A percentile compares a stretch with the other conserved stretches of the same genome.
These are phyloP conservation scores for Tragelaphus scriptus DNA, from an alignment of 2,113 vertebrate species.

Conservation along the genomic window DNA sequence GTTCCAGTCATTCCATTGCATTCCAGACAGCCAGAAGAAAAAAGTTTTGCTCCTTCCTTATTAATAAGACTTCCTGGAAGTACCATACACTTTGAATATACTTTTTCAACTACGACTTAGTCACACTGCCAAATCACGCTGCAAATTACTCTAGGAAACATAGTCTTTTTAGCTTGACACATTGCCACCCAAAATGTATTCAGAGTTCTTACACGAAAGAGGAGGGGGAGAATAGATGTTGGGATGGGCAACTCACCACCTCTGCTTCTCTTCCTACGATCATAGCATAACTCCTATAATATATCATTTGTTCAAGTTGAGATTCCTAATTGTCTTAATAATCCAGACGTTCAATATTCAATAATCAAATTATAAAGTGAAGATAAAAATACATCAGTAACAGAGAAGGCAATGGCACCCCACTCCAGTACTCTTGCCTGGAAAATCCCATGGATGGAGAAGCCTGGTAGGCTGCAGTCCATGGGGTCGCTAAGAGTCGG, in stretches of 20 bases:
- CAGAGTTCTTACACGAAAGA: background rate
- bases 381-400: background rate
- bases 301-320: background rate
- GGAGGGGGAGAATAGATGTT: background rate
- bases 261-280: background rate
- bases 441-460: too few relatives aligned
- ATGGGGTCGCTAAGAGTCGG: too few relatives aligned
- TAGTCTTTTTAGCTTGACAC: background rate
- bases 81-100: background rate
- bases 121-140: background rate
- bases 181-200: background rate
- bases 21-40: background rate
- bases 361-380: background rate
- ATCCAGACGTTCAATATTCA: background rate
- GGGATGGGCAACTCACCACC: background rate
- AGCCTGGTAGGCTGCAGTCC: too few relatives aligned
- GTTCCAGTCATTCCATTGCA: background rate
- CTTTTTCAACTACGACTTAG: background rate
- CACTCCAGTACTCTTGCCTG: too few relatives aligned
- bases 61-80: background rate
- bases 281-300: background rate
- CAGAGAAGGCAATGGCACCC: too few relatives aligned
- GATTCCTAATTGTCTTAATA: background rate
- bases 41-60: background rate
- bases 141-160: background rate